Evolutionary conservation across 2,888 invertebrate species (phyloP).

Genomic region (Drosophila meridiana): DNA sequence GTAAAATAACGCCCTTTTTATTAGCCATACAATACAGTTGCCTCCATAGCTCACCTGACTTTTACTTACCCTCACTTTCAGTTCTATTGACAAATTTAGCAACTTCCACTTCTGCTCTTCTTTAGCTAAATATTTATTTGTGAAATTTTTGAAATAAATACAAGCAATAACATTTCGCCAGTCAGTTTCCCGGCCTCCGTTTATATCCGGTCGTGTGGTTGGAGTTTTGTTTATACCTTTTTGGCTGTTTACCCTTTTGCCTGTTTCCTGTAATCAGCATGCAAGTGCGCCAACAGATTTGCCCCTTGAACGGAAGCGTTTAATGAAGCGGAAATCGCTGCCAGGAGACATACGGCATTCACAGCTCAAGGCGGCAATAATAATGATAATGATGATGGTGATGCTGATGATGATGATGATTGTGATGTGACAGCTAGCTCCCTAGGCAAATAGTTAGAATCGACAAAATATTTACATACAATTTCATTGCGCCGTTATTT

Average conservation of each 20-base stretch:
- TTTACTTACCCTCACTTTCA: background rate
- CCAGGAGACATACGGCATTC: slow-evolving; percentile 35
- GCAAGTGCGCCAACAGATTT: slow-evolving; percentile 61
- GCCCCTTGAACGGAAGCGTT: slow-evolving; percentile 69
- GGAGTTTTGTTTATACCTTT: slow-evolving; percentile 40
- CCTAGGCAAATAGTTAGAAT: slow-evolving; percentile 70
- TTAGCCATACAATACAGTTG: background rate
- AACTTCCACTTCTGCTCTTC: background rate
- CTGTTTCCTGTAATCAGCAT: slow-evolving; percentile 61
- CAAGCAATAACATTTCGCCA: background rate
- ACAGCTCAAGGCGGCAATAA: slow-evolving; percentile 28
- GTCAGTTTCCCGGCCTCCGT: background rate
- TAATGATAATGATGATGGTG: slow-evolving; percentile 18
- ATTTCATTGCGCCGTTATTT: slow-evolving; percentile 47
- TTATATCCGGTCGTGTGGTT: slow-evolving; percentile 36
- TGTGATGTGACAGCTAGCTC: slow-evolving; percentile 25
- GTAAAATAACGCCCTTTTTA: background rate
- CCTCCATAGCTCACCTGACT: background rate
- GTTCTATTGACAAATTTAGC: background rate
- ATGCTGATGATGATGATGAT: slow-evolving; percentile 14
- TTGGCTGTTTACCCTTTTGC: slow-evolving; percentile 60
- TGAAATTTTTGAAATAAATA: background rate
- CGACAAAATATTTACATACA: slow-evolving; percentile 73
- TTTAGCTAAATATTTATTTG: background rate
- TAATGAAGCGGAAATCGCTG: slow-evolving; percentile 77